Conservation (phyloP, 1,140 invertebrate species). For the Mycetomoellerius zeteki region DNA sequence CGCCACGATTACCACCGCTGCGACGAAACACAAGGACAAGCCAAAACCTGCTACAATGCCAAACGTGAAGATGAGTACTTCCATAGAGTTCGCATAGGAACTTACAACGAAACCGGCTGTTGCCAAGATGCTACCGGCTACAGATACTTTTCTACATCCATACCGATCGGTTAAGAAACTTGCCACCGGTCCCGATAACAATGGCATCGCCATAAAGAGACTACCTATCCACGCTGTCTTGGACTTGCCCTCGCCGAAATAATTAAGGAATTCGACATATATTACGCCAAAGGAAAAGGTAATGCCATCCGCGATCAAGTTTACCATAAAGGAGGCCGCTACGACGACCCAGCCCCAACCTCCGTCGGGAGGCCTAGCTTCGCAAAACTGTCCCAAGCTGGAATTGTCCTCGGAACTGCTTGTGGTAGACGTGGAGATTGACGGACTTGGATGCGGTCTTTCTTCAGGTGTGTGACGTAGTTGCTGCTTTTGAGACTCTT, state of each 20-base stretch:
- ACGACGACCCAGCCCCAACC: conserved; percentile 94
- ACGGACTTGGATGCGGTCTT: conserved; percentile 82
- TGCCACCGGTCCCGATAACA: conserved; percentile 95
- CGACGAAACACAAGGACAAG: conserved; percentile 95
- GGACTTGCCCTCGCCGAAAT: conserved; percentile 94
- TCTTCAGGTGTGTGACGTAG: conserved; percentile 82
- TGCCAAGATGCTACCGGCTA: conserved; percentile 93
- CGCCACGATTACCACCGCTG: conserved; percentile 97
- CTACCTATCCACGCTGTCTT: conserved; percentile 96
- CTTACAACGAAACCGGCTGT: conserved; percentile 94
- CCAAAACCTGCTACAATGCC: conserved; percentile 95
- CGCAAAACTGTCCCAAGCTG: conserved; percentile 88
- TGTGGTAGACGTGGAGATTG: conserved; percentile 84
- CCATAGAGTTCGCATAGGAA: conserved; percentile 92
- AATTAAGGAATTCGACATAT: conserved; percentile 95
- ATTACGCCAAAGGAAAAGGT: conserved; percentile 97
- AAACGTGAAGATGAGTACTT: conserved; percentile 94
- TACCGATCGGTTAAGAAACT: conserved; percentile 95
- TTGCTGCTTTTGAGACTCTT: conserved; percentile 79
- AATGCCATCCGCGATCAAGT: conserved; percentile 98
- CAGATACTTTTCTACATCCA: conserved; percentile 93
- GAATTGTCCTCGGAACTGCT: conserved; percentile 88
- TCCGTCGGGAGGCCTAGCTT: conserved; percentile 91
- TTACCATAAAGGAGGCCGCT: conserved; percentile 95
- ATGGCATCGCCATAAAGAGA: conserved; percentile 96